Conservation (phyloP, 2,797 vertebrate species). For the Semaprochilodus insignis region DNA sequence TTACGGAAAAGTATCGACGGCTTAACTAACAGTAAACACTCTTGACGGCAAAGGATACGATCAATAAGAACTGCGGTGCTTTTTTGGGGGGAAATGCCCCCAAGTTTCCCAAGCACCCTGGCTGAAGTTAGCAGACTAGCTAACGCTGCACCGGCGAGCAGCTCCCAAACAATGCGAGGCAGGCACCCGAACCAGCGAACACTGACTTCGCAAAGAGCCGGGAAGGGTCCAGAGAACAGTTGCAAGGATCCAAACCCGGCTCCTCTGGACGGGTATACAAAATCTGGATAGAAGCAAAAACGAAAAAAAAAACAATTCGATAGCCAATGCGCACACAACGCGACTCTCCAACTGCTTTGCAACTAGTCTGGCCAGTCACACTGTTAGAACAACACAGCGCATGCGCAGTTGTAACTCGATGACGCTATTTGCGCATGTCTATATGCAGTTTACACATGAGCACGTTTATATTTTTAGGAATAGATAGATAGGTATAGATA, state of each 20-base stretch:
- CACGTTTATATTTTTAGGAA: too few species aligned
- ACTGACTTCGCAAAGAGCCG: constrained; percentile 19
- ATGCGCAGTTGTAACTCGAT: constrained; percentile 41
- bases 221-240: neutral
- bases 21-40: neutral
- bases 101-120: constrained; percentile 10
- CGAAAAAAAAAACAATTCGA: neutral
- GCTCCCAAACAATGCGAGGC: constrained; percentile 59
- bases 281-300: neutral
- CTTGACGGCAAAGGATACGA: neutral
- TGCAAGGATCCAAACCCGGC: neutral
- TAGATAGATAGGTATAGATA: too few species aligned
- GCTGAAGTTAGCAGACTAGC: constrained; percentile 26
- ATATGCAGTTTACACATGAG: constrained; percentile 25
- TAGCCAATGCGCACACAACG: neutral
- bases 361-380: constrained; percentile 49
- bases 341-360: neutral
- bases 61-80: constrained; percentile 9
- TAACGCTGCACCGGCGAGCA: constrained; percentile 44
- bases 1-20: constrained; percentile 25
- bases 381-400: constrained; percentile 28
- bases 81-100: constrained; percentile 37
- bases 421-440: constrained; percentile 41
- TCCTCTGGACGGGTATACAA: neutral
- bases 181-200: constrained; percentile 55